Percentiles rank a stretch among this genome's conserved stretches.
These are phyloP conservation scores for Andrena bucephala DNA, from an alignment of 2,888 invertebrate species.

Conservation along the genomic window DNA sequence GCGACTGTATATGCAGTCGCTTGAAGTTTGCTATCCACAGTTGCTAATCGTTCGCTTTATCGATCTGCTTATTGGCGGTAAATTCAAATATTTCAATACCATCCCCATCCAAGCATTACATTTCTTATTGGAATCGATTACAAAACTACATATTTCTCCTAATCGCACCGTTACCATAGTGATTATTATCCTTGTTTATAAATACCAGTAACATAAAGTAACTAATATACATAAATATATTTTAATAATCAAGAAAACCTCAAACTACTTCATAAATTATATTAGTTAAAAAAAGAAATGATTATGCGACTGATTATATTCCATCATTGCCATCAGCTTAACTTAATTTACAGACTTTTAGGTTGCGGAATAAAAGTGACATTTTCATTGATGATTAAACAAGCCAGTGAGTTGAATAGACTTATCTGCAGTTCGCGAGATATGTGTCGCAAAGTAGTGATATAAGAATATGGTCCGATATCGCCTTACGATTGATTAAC, in stretches of 20 bases:
- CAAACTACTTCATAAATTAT: background rate
- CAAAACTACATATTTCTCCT: background rate
- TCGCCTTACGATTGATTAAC: conserved; percentile 5
- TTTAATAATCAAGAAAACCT: background rate
- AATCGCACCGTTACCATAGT: background rate
- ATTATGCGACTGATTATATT: background rate
- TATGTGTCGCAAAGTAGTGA: background rate
- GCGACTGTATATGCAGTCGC: conserved; percentile 3
- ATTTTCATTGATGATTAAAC: background rate
- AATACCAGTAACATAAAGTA: too few relatives aligned
- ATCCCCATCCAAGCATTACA: background rate
- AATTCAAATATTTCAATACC: conserved; percentile 28
- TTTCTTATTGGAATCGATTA: background rate
- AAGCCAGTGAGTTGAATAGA: background rate
- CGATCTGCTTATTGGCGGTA: conserved; percentile 43
- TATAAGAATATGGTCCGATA: background rate
- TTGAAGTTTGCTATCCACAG: conserved; percentile 27
- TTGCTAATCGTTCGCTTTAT: conserved; percentile 35
- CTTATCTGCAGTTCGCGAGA: background rate
- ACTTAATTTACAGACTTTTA: too few relatives aligned
- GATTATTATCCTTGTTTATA: background rate
- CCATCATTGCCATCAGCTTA: background rate
- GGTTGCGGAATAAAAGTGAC: too few relatives aligned
- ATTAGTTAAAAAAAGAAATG: background rate
- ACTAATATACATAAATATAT: too few relatives aligned